Conservation (phyloP, 2,888 invertebrate species). For the Cyclophora punctaria region DNA sequence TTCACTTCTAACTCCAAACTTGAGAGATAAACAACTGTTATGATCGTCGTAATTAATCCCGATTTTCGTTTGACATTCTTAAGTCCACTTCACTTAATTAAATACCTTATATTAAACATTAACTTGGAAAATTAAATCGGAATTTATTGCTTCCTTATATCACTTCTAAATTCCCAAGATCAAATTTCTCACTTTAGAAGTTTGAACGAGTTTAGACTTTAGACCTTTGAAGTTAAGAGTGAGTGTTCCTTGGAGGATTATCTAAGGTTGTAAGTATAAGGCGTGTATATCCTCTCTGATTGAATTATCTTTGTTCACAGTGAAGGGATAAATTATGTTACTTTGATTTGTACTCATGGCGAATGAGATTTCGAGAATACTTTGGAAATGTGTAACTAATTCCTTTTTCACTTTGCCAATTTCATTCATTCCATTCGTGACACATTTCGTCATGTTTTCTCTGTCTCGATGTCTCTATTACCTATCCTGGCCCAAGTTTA, state of each 20-base stretch:
- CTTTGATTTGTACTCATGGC: slow-evolving; percentile 30
- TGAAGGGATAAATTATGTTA: slow-evolving; percentile 32
- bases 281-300: slow-evolving; percentile 25
- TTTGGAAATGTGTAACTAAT: not conserved
- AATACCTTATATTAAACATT: slow-evolving; percentile 8
- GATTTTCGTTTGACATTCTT: too few species aligned
- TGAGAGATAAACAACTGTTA: too few species aligned
- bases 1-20: slow-evolving; percentile 8
- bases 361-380: slow-evolving; percentile 21
- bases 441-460: too few species aligned
- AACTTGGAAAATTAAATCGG: slow-evolving; percentile 15
- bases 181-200: slow-evolving; percentile 3
- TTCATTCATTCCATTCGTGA: too few species aligned
- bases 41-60: too few species aligned
- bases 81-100: too few species aligned
- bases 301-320: slow-evolving; percentile 35
- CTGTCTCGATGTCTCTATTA: too few species aligned
- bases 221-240: not conserved
- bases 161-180: slow-evolving; percentile 5
- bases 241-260: not conserved
- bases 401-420: too few species aligned
- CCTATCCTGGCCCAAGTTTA: too few species aligned
- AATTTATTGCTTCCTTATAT: slow-evolving; percentile 5
- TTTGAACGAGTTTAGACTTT: not conserved
- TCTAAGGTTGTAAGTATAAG: slow-evolving; percentile 12